Evolutionary conservation across 2,113 vertebrate species (phyloP).

Genomic region (Redunca redunca): DNA sequence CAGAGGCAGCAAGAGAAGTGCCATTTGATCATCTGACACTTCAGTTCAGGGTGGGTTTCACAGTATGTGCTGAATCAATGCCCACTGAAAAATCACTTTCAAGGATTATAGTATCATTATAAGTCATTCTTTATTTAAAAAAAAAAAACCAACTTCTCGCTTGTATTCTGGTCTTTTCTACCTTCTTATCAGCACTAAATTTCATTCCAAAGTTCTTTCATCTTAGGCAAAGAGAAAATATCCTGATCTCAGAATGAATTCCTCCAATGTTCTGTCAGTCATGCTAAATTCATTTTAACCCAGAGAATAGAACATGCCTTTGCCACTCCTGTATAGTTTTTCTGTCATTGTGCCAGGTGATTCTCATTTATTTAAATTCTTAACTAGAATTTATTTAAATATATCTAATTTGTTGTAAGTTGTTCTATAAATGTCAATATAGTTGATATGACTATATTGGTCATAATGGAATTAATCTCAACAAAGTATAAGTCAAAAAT

Average conservation of each 20-base stretch:
- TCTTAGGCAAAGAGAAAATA: background rate
- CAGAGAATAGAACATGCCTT: background rate
- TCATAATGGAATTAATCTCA: slow-evolving; percentile 68
- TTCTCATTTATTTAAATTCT: slow-evolving; percentile 55
- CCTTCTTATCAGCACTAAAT: background rate
- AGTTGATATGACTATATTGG: slow-evolving; percentile 67
- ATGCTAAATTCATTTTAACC: background rate
- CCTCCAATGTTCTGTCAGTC: background rate
- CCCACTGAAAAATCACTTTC: background rate
- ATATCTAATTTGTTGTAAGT: slow-evolving; percentile 37
- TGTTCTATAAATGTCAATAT: slow-evolving; percentile 66
- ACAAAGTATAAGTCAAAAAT: slow-evolving; percentile 64
- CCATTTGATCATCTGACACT: background rate
- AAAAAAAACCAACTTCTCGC: background rate
- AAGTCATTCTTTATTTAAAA: background rate
- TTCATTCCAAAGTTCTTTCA: background rate
- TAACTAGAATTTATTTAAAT: slow-evolving; percentile 54
- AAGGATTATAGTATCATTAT: background rate
- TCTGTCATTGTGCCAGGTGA: slow-evolving; percentile 39
- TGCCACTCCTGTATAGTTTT: background rate
- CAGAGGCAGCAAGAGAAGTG: background rate
- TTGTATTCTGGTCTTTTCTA: background rate
- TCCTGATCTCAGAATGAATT: background rate
- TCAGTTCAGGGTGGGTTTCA: background rate
- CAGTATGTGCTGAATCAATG: background rate